Evolutionary conservation across 1,140 invertebrate species (phyloP), one percentile per base, ranked within the genome.

Genomic region (Calliopsis andreniformis): DNA sequence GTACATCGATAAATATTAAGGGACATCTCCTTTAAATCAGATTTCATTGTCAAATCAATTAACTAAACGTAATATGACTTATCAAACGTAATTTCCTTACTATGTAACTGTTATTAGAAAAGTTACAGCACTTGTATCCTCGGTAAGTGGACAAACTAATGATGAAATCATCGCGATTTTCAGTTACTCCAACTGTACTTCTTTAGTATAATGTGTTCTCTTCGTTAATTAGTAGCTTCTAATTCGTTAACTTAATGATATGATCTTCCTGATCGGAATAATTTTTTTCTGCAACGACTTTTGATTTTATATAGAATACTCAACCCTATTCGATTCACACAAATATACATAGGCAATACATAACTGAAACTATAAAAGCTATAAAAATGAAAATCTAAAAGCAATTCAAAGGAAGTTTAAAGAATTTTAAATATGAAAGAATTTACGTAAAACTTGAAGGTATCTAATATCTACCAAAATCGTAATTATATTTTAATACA

Each of bases 111-210:
- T 23, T 47, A 25, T 59, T 59, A 59, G 6, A 18, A 66, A 35
- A 42, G 25, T 10, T 25, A 18, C 35, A 42, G 49, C 42, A 58
- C 32, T 47, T 43, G 25, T 43, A 23, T 23, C 32, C 14, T 20
- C 64, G 12, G 10, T 25, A 49, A 8, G 35, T 25, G 67, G 39
- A 53, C 42, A 32, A 58, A n/a, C 53, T 58, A n/a, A 67, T 42
- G 30, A 56, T n/a, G 43, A 67, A 45, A 56, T 73, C 20, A 67
- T 67, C 28, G 32, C 35, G 39, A 66, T 7, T 18, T 35, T n/a
- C 47, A 32, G n/a, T 75, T 75, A 28, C 51, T 20, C 25, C 43
- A 64, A 3, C 43, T 51, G 70, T 25, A 70, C 61, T 73, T 66
- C 14, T 39, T 35, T 5, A 1, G 18, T n/a, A 20, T n/a, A n/a